These are phyloP conservation scores for Takifugu flavidus DNA, from an alignment of 2,113 vertebrate genomes.

Conservation along the genomic window DNA sequence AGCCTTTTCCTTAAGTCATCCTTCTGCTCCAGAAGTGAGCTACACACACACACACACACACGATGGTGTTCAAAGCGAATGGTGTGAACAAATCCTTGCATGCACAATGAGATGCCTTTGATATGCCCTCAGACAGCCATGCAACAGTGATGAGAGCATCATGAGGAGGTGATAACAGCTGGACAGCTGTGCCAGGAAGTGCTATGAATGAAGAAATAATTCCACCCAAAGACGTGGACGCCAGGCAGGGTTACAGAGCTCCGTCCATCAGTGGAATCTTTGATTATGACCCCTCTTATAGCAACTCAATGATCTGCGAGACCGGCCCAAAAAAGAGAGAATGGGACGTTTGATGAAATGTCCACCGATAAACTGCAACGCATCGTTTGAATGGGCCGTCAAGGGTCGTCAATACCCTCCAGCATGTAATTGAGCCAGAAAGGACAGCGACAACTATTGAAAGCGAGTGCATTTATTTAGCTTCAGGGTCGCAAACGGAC, in stretches of 20 bases:
- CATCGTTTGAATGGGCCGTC: slow-evolving; percentile 53
- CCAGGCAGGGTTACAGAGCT: slow-evolving; percentile 5
- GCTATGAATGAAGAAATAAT: slow-evolving; percentile 39
- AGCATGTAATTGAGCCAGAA: slow-evolving; percentile 43
- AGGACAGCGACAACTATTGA: slow-evolving; percentile 52
- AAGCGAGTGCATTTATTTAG: slow-evolving; percentile 55
- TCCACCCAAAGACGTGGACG: slow-evolving; percentile 18
- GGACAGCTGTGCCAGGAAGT: slow-evolving; percentile 30
- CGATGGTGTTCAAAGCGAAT: slow-evolving; percentile 6
- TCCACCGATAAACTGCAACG: slow-evolving; percentile 58
- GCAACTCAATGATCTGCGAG: slow-evolving; percentile 38
- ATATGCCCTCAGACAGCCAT: slow-evolving; percentile 35
- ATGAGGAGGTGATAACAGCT: slow-evolving; percentile 42
- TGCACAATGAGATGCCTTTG: slow-evolving; percentile 12
- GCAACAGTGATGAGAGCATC: slow-evolving; percentile 43
- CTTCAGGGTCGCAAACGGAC: slow-evolving; percentile 34
- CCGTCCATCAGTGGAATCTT: slow-evolving; percentile 15
- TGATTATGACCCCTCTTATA: slow-evolving; percentile 9
- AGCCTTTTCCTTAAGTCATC: slow-evolving; percentile 90
- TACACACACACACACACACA: slow-evolving; percentile 54
- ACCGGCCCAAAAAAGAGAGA: slow-evolving; percentile 1
- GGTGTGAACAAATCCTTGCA: neutral
- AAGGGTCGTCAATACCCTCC: slow-evolving; percentile 41
- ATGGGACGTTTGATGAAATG: slow-evolving; percentile 33
- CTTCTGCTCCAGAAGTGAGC: slow-evolving; percentile 92